Conservation (phyloP, 2,888 invertebrate genomes). For the Dione vanillae region DNA sequence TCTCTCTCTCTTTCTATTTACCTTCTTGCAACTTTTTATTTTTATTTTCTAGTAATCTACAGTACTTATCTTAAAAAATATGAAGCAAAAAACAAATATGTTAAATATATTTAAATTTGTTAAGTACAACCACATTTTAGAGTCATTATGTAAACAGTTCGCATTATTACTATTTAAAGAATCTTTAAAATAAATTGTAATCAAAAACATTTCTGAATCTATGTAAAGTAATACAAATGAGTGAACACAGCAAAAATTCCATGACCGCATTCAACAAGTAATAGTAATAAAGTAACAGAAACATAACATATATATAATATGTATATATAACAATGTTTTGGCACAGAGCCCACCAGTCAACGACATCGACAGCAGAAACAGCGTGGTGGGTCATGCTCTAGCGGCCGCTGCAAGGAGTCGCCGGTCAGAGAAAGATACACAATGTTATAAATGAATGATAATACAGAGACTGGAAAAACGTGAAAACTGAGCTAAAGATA, state of each 20-base stretch:
- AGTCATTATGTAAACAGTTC: not conserved
- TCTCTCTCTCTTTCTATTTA: not conserved
- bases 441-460: not conserved
- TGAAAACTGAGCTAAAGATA: constrained; percentile 46
- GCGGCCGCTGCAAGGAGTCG: too few relatives aligned
- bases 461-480: constrained; percentile 35
- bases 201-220: too few relatives aligned
- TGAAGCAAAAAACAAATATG: too few relatives aligned
- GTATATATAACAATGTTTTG: too few relatives aligned
- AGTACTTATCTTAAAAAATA: too few relatives aligned
- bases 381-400: not conserved
- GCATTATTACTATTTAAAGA: not conserved
- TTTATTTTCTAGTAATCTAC: too few relatives aligned
- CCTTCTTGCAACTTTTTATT: not conserved
- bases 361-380: not conserved
- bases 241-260: too few relatives aligned
- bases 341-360: not conserved
- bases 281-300: not conserved
- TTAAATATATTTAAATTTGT: too few relatives aligned
- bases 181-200: not conserved
- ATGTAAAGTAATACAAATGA: too few relatives aligned
- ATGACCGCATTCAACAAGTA: not conserved
- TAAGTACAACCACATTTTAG: not conserved
- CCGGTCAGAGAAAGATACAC: not conserved
- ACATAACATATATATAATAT: not conserved